A percentile compares a stretch with the other conserved stretches of the same genome.
Evolutionary conservation across 1,140 invertebrate genomes (phyloP).

Genomic region (Proales similis): DNA sequence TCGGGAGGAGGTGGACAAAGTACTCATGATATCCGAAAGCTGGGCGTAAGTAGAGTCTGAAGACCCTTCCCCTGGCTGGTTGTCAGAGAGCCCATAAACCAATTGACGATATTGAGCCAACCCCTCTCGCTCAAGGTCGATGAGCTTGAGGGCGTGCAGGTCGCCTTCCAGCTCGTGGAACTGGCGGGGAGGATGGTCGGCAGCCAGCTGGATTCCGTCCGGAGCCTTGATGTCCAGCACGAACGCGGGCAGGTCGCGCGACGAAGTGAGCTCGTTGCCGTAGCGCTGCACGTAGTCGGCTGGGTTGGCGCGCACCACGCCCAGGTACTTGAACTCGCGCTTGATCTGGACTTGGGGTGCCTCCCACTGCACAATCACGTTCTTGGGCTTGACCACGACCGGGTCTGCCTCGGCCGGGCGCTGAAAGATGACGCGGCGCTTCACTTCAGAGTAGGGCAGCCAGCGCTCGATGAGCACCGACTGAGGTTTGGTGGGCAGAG

Average conservation of each 20-base stretch:
- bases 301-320: not conserved
- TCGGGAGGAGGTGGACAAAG: too few species aligned
- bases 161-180: slow-evolving; percentile 8
- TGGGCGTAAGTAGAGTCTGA: too few species aligned
- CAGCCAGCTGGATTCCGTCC: not conserved
- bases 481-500: slow-evolving; percentile 25
- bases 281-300: slow-evolving; percentile 2
- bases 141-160: not conserved
- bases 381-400: not conserved
- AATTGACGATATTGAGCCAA: not conserved
- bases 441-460: slow-evolving; percentile 3
- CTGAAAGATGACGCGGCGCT: slow-evolving; percentile 15
- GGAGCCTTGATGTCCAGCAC: not conserved
- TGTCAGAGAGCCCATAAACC: too few species aligned
- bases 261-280: not conserved
- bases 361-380: slow-evolving; percentile 21
- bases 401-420: not conserved
- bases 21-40: too few species aligned
- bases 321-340: slow-evolving; percentile 2
- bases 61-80: too few species aligned
- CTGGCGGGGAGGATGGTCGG: not conserved
- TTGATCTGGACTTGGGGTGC: not conserved
- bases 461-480: slow-evolving; percentile 20
- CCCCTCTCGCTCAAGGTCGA: slow-evolving; percentile 5
- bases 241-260: slow-evolving; percentile 3